Evolutionary conservation across 2,113 vertebrate genomes (phyloP).

Genomic region (Stercorarius parasiticus): DNA sequence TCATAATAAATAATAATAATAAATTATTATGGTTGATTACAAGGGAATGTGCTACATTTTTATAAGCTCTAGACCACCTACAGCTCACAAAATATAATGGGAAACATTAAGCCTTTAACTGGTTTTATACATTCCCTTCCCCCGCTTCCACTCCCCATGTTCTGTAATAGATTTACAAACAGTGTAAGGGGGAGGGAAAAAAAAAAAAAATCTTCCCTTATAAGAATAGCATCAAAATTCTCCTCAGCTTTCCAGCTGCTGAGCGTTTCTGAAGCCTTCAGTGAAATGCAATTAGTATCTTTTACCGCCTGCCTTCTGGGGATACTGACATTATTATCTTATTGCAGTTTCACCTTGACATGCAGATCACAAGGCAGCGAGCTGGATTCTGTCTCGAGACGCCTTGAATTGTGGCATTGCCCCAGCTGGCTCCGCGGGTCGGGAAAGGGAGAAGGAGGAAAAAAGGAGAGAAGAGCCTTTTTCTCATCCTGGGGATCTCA

Average conservation of each 20-base stretch:
- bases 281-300: conserved; percentile 72
- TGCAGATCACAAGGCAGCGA: conserved; percentile 66
- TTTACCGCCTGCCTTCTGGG: conserved; percentile 72
- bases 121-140: conserved; percentile 56
- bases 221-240: conserved; percentile 68
- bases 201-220: neutral
- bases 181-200: neutral
- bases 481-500: neutral
- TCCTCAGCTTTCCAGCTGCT: conserved; percentile 68
- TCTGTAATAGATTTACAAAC: conserved; percentile 68
- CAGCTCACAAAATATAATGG: conserved; percentile 75
- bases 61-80: conserved; percentile 72
- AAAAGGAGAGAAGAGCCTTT: neutral
- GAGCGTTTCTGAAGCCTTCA: conserved; percentile 73
- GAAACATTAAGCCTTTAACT: conserved; percentile 73
- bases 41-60: conserved; percentile 64
- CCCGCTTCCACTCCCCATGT: conserved; percentile 40
- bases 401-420: conserved; percentile 54
- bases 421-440: conserved; percentile 11
- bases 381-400: conserved; percentile 54
- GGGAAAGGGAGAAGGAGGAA: neutral
- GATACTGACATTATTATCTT: conserved; percentile 70
- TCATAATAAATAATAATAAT: conserved; percentile 71
- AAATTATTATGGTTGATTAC: conserved; percentile 72
- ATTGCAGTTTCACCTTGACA: conserved; percentile 71